Evolutionary conservation across 2,888 invertebrate species (phyloP).

Genomic region (Cantharis rustica): DNA sequence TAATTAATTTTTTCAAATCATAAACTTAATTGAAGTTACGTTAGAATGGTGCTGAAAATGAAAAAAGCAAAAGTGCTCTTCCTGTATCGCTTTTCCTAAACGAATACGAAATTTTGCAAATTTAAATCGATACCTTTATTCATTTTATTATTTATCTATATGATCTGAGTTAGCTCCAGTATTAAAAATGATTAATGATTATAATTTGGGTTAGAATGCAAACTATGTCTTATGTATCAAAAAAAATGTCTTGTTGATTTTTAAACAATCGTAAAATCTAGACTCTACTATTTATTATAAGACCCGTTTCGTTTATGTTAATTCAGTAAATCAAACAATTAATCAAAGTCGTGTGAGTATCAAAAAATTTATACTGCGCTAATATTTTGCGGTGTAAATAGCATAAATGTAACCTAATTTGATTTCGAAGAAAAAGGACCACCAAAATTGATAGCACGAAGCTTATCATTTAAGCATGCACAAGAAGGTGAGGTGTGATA

Average conservation of each 20-base stretch:
- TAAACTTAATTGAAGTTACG: neutral
- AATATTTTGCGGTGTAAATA: neutral
- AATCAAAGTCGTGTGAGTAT: neutral
- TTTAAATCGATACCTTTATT: neutral
- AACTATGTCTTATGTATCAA: slow-evolving; percentile 11
- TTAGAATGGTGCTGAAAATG: neutral
- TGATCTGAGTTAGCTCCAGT: neutral
- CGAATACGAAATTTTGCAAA: neutral
- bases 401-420: neutral
- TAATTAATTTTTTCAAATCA: neutral
- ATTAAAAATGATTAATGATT: slow-evolving; percentile 17
- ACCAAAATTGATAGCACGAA: neutral
- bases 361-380: neutral
- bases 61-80: neutral
- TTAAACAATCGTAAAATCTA: slow-evolving; percentile 8
- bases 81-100: neutral
- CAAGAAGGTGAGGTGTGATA: slow-evolving; percentile 37
- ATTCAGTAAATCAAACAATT: slow-evolving; percentile 2
- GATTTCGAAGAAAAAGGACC: neutral
- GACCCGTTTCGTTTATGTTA: slow-evolving; percentile 3
- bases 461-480: neutral
- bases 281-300: slow-evolving; percentile 3
- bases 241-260: slow-evolving; percentile 9
- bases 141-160: neutral
- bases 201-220: slow-evolving; percentile 12